Evolutionary conservation across 2,888 invertebrate species (phyloP), one percentile per base, ranked within the genome.

Genomic region (Papilio protenor): DNA sequence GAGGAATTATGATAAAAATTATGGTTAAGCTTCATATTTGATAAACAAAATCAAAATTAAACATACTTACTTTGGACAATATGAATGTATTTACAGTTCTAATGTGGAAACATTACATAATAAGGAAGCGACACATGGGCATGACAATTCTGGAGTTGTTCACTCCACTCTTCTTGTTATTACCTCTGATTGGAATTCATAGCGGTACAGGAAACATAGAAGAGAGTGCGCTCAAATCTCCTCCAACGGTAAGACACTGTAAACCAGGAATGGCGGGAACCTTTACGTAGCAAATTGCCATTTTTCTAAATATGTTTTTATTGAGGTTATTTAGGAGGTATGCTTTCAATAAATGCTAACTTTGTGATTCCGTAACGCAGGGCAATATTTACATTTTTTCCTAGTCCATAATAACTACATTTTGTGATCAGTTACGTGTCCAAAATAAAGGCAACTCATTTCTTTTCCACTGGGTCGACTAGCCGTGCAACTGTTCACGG

Each of bases 41-140:
- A 71, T 49, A 49, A 11, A 21, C 1, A 59, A 10, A 57, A 21
- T 11, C 11, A 61, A 76, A 71, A 71, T 57, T 70, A 16, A 57
- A 45, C 40, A 49, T 21, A 47, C 12, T 1, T 18, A 47, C 12
- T 61, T 27, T 4, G 10, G 33, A 47, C 10, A 71, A 71, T 23
- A 72, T 77, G 66, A 40, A 40, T 27, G 45, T 55, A 21, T 77
- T 77, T 23, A 27, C 14, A 73, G 77, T 66, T 10, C 55, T 77
- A 23, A 57, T 77, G 73, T 77, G 77, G 77, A 77, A 73, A 11
- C 77, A 73, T 66, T 73, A 45, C n/a, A 52, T 73, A 18, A 52
- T 66, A 23, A 21, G 77, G n/a, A 77, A 73, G 45, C 64, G 77
- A 12, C 52, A 66, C 27, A 55, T 40, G 6, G 73, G 66, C 16